Base-by-base conservation (phyloP, 2,888 invertebrate species). In the Apomyelois bistriatella region DNA sequence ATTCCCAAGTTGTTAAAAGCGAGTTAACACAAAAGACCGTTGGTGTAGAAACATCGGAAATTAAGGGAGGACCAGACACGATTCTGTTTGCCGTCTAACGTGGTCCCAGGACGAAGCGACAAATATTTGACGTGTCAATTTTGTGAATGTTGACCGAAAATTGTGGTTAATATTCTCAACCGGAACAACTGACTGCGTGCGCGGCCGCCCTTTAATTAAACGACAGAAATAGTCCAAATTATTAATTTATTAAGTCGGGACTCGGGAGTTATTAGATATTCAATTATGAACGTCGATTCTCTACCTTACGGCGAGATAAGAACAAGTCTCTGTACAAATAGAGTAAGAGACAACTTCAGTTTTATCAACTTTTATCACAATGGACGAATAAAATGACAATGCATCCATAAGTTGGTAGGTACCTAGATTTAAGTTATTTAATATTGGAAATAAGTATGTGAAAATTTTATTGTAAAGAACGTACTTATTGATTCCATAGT, bases 111-210 rank as follows among this genome's bases (percentile, higher is more conserved):
- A 83, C 88, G 84, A 87, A 89, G 89, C 85, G 85, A 89, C 91
- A 90, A 91, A 90, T 91, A 91, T 91, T 91, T 90, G 90, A 90
- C 87, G 90, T 90, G 91, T 90, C 91, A 90, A 90, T 90, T 90
- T 89, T 87, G 85, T 82, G 85, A 87, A 88, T 91, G 90, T 91
- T 90, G 90, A 90, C 90, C 81, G 84, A 88, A 89, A 85, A 88
- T 88, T 85, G 89, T 78, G 90, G 90, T 88, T 89, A 90, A 90
- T 90, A 89, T 89, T 85, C 84, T 80, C 80, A 80, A 80, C 79
- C 86, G 82, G 81, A 72, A 68, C 78, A 80, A 82, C 83, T 82
- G 83, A 64, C 72, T 68, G 65, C 71, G 76, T 70, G 70, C 73
- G 69, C 76, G 74, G 77, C 74, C 75, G 75, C 76, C 80, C 82